A percentile compares a stretch with the other conserved stretches of the same genome.
Evolutionary conservation across 2,797 vertebrate genomes (phyloP).

Genomic region (Kryptolebias ocellatus): DNA sequence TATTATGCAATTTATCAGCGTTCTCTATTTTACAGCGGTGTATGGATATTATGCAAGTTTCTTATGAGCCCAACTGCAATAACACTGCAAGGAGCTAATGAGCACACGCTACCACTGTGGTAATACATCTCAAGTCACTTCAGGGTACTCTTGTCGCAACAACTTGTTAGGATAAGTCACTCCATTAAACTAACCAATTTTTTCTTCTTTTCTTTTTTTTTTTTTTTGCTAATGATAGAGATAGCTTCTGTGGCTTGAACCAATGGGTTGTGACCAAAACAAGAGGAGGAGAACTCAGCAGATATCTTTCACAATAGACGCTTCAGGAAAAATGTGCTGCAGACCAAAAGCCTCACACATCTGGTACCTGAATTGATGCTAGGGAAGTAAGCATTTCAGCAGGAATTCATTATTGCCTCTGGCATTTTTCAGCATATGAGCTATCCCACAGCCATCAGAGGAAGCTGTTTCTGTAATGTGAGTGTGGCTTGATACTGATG

Average conservation of each 20-base stretch:
- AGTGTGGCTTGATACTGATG: slow-evolving; percentile 63
- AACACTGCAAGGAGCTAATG: slow-evolving; percentile 79
- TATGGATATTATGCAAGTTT: slow-evolving; percentile 79
- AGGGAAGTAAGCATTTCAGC: slow-evolving; percentile 36
- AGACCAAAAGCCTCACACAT: slow-evolving; percentile 29
- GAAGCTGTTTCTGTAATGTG: slow-evolving; percentile 55
- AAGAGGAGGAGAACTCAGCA: slow-evolving; percentile 46
- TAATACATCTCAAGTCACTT: slow-evolving; percentile 79
- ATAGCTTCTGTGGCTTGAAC: slow-evolving; percentile 61
- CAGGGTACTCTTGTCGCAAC: slow-evolving; percentile 76
- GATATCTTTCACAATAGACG: slow-evolving; percentile 43
- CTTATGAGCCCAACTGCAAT: slow-evolving; percentile 74
- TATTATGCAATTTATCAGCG: slow-evolving; percentile 85
- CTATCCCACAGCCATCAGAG: slow-evolving; percentile 51
- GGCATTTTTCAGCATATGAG: slow-evolving; percentile 62
- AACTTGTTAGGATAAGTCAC: slow-evolving; percentile 81
- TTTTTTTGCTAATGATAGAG: slow-evolving; percentile 71
- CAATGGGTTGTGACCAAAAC: slow-evolving; percentile 68
- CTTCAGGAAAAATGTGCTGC: slow-evolving; percentile 30
- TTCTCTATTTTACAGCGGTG: slow-evolving; percentile 73
- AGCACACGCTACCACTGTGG: slow-evolving; percentile 65
- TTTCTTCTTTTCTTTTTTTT: slow-evolving; percentile 50
- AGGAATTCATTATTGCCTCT: slow-evolving; percentile 63
- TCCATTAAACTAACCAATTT: slow-evolving; percentile 77
- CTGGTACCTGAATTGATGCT: slow-evolving; percentile 38